phyloP scores from a whole-genome alignment of 2,797 vertebrate species.

The Pseudotriccus pelzelni region DNA sequence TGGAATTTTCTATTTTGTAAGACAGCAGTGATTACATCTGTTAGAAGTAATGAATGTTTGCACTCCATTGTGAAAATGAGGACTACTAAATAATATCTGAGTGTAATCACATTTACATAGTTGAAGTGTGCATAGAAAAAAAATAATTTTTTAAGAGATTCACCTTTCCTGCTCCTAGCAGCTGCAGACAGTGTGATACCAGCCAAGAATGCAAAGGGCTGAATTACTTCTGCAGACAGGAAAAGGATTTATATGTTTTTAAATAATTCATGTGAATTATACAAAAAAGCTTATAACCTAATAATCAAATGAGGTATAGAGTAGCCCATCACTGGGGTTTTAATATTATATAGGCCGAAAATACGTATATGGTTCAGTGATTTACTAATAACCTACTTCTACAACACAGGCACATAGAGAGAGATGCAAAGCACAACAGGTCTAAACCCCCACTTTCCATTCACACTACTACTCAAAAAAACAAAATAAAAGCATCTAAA shows the following conservation, averaged over 20 bases:
- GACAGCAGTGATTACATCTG: background rate
- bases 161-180: background rate
- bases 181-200: background rate
- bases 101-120: background rate
- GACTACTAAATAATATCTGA: background rate
- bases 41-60: background rate
- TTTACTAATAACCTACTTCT: constrained; percentile 19
- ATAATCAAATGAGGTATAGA: background rate
- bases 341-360: background rate
- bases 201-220: background rate
- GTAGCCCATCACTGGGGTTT: background rate
- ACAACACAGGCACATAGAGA: background rate
- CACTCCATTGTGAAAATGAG: background rate
- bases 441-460: background rate
- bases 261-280: background rate
- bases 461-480: background rate
- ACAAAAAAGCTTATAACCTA: background rate
- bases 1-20: background rate
- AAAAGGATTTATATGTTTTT: background rate
- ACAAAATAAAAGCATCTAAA: background rate
- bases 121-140: background rate
- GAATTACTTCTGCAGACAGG: background rate
- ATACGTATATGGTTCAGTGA: background rate
- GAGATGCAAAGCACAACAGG: background rate
- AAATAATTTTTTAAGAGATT: background rate